phyloP scores from a whole-genome alignment of 2,888 invertebrate genomes.

The Pantelozetes paolii region DNA sequence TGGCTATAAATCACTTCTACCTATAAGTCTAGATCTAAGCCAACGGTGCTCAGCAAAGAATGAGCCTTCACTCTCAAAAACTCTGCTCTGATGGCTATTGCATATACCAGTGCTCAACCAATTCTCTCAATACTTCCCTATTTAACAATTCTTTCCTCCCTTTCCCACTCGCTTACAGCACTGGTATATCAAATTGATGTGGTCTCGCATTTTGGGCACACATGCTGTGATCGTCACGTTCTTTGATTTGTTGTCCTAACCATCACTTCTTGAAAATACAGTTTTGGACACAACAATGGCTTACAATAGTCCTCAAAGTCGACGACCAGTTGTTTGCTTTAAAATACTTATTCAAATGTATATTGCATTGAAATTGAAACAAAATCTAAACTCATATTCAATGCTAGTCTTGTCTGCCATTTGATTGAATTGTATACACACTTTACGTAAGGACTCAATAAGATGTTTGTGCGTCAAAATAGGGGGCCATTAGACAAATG shows the following conservation, averaged over 20 bases:
- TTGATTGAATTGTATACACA: too few relatives aligned
- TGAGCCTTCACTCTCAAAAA: not conserved
- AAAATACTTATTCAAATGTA: not conserved
- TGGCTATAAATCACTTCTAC: slow-evolving; percentile 7
- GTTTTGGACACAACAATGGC: not conserved
- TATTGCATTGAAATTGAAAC: too few relatives aligned
- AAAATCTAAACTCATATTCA: too few relatives aligned
- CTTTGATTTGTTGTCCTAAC: not conserved
- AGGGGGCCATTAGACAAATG: not conserved
- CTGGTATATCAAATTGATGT: not conserved
- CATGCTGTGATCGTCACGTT: slow-evolving; percentile 17
- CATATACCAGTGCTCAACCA: not conserved
- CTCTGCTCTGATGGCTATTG: slow-evolving; percentile 11
- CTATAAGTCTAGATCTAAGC: not conserved
- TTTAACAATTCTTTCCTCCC: not conserved
- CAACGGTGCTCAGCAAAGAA: not conserved
- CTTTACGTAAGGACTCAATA: too few relatives aligned
- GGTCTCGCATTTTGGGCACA: not conserved
- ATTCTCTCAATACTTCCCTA: too few relatives aligned
- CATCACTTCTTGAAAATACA: too few relatives aligned
- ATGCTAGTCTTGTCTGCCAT: too few relatives aligned
- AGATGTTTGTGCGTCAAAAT: not conserved
- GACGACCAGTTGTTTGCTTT: too few relatives aligned
- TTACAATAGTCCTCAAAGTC: too few relatives aligned
- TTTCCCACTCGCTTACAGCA: not conserved